Evolutionary conservation across 2,797 vertebrate species (phyloP), one percentile per base, ranked within the genome.

Genomic region (Emydoidea blandingii): DNA sequence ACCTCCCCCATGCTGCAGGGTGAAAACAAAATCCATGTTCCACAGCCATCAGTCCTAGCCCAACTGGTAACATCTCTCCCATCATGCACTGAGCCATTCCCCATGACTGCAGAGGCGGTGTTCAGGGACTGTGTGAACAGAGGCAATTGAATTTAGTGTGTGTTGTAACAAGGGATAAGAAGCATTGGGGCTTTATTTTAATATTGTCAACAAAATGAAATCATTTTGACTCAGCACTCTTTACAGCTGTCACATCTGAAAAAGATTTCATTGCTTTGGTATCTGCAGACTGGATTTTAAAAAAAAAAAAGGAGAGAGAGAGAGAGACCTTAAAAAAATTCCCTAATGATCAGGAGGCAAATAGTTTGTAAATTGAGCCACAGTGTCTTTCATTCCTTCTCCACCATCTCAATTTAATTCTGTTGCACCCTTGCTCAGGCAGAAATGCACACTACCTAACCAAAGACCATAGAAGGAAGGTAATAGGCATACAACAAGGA

Each of bases 181-280:
- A 41, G 9, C 37, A 41, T 21, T 19, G 74, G 27, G 29, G 37
- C 25, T 31, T 83, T 57, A 57, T 56, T 76, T 15, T 12, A 84
- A 82, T 56, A 21, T 78, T 81, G 44, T 50, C 85, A 80, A 21
- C 65, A 72, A 90, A 89, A 93, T 53, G 25, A 90, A 97, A 92
- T 93, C 0, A 72, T 91, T 94, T 52, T 92, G 50, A 90, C 88
- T 95, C 59, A 37, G 27, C 81, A 88, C 85, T 90, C 37, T 90
- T 96, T 76, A 80, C 23, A 97, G 93, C 90, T 91, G 88, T 89
- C 91, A 85, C 37, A 87, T 85, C 88, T 94, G 93, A 97, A 92
- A 88, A 0, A 0, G 91, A 89, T 96, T 95, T 95, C 87, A 95
- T 83, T 80, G 83, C 89, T 89, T 84, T 1, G 31, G 92, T 91